Base-by-base conservation (phyloP, 2,113 vertebrate species). In the Hippocampus abdominalis region DNA sequence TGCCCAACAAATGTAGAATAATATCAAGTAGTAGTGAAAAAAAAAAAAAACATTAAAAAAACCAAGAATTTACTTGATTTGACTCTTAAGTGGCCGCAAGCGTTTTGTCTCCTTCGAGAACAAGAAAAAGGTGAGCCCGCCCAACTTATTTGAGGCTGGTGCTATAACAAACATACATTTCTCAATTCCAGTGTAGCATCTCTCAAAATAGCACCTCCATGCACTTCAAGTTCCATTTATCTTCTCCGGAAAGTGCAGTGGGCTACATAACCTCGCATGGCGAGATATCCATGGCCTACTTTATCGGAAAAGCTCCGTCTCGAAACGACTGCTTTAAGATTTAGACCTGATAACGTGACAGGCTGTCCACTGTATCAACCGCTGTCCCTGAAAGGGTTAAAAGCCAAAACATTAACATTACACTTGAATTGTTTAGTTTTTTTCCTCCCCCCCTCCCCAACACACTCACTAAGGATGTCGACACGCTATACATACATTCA, bases 81-180 rank as follows among this genome's bases (percentile, higher is more conserved):
- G n/a, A 57, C n/a, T 27, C 16, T 49, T 49, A 49, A 49, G 15
- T 20, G 48, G n/a, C 4, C 0, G 23, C 23, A 1, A 62, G n/a
- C 71, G 16, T 71, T 63, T 32, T 59, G 73, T 72, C 74, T 77
- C 66, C 10, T 71, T 65, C 40, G 66, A 76, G 72, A 72, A 81
- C 39, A 9, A 69, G 70, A 7, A 69, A 69, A 71, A 78, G 82
- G 80, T 77, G 77, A 75, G 39, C 5, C 20, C 48, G 20, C 16
- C 6, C 48, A 21, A 49, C 48, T 49, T 36, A 49, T 49, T 49
- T n/a, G 60, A 69, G 69, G 25, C 36, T 59, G 68, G 68, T 64
- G 75, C 57, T 66, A 80, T 74, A 39, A 61, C 66, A 10, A 49
- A 49, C 48, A 49, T 20, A 8, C 20, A 7, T 49, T 49, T 67